These are phyloP conservation scores for Microtus richardsoni DNA, from an alignment of 2,113 vertebrate species.

Conservation along the genomic window DNA sequence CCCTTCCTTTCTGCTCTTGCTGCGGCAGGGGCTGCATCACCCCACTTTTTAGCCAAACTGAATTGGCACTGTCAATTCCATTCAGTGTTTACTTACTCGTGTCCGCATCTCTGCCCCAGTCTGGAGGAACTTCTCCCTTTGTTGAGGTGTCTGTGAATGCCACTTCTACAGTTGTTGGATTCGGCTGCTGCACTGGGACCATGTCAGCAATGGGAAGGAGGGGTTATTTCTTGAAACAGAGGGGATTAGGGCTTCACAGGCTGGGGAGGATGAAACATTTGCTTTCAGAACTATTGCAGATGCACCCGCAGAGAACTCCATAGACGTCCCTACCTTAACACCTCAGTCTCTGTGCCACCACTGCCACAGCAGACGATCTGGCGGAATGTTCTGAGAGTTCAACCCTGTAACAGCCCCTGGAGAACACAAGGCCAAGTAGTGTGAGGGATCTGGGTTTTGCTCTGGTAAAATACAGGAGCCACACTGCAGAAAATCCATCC, in stretches of 20 bases:
- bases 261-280: neutral
- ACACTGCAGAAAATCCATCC: too few relatives aligned
- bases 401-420: neutral
- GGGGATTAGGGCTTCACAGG: neutral
- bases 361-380: neutral
- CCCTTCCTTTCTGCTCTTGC: neutral
- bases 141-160: neutral
- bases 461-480: neutral
- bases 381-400: neutral
- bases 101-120: neutral
- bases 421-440: neutral
- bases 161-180: neutral
- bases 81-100: neutral
- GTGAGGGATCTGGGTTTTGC: neutral
- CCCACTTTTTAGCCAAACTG: neutral
- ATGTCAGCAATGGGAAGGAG: neutral
- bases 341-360: neutral
- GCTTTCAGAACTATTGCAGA: slow-evolving; percentile 29
- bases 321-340: neutral
- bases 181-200: neutral
- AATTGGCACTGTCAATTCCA: neutral
- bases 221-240: slow-evolving; percentile 27
- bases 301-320: neutral
- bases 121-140: neutral
- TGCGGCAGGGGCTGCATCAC: neutral